These are phyloP conservation scores for Eueremaeus valkanovi DNA, from an alignment of 2,888 invertebrate genomes.

Conservation along the genomic window DNA sequence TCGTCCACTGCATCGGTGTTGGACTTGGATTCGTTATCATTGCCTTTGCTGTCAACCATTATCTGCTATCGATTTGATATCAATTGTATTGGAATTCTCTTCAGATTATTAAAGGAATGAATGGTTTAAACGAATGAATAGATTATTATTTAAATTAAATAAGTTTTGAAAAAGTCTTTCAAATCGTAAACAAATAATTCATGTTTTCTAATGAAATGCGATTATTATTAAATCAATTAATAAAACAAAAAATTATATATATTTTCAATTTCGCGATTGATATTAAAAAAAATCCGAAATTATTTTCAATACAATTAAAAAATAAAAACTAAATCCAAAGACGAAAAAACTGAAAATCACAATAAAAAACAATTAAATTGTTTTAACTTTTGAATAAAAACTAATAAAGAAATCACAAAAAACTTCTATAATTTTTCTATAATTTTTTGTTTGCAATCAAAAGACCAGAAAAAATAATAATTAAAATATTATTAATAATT, in stretches of 20 bases:
- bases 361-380: background rate
- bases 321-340: background rate
- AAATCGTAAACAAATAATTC: too few relatives aligned
- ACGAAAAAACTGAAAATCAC: background rate
- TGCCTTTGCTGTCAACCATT: slow-evolving; percentile 26
- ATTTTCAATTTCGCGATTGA: too few relatives aligned
- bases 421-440: background rate
- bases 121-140: background rate
- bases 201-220: too few relatives aligned
- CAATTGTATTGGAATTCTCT: background rate
- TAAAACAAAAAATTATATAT: too few relatives aligned
- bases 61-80: background rate
- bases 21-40: background rate
- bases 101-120: background rate
- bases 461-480: background rate
- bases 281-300: background rate
- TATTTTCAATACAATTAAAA: background rate
- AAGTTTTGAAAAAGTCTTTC: too few relatives aligned
- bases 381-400: too few relatives aligned
- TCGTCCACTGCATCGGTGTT: slow-evolving; percentile 66
- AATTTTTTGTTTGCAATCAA: background rate
- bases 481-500: background rate
- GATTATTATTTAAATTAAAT: background rate
- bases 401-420: background rate
- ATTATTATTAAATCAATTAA: too few relatives aligned